A percentile compares a stretch with the other conserved stretches of the same genome.
phyloP scores from a whole-genome alignment of 2,888 invertebrate species.

The Athrips mouffetella region DNA sequence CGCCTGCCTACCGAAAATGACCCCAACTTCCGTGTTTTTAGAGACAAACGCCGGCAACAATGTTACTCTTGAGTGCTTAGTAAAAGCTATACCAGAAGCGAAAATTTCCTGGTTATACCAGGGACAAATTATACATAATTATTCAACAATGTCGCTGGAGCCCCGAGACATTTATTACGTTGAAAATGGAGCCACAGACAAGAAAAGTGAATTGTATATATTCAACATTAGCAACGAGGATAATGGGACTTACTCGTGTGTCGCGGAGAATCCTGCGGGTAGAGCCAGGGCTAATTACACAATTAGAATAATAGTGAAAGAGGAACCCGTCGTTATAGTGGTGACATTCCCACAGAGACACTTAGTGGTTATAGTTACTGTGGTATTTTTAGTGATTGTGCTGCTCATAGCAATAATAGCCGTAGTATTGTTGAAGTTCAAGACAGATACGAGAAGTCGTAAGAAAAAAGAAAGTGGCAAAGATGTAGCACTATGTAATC shows the following conservation, averaged over 20 bases:
- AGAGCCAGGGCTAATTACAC: conserved; percentile 88
- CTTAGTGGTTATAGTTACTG: conserved; percentile 82
- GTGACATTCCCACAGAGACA: conserved; percentile 84
- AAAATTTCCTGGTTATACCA: conserved; percentile 91
- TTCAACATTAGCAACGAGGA: conserved; percentile 87
- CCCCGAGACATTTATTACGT: conserved; percentile 83
- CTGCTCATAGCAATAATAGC: conserved; percentile 82
- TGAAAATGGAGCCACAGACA: conserved; percentile 85
- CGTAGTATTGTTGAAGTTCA: conserved; percentile 79
- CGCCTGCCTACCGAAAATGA: conserved; percentile 89
- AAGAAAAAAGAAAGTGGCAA: conserved; percentile 80
- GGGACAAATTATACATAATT: conserved; percentile 87
- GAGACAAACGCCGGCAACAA: conserved; percentile 90
- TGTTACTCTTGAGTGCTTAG: conserved; percentile 87
- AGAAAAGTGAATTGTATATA: conserved; percentile 87
- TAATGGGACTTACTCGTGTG: conserved; percentile 91
- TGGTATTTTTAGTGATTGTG: conserved; percentile 81
- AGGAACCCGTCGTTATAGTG: conserved; percentile 83
- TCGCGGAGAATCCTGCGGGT: conserved; percentile 92
- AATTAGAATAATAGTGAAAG: conserved; percentile 84
- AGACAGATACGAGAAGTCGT: conserved; percentile 64
- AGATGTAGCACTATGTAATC: conserved; percentile 79
- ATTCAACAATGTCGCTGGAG: conserved; percentile 82
- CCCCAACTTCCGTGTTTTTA: conserved; percentile 85
- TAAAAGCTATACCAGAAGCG: conserved; percentile 89